Percentiles rank a stretch among this genome's conserved stretches.
phyloP scores from a whole-genome alignment of 2,888 invertebrate genomes.

The Latrodectus elegans region DNA sequence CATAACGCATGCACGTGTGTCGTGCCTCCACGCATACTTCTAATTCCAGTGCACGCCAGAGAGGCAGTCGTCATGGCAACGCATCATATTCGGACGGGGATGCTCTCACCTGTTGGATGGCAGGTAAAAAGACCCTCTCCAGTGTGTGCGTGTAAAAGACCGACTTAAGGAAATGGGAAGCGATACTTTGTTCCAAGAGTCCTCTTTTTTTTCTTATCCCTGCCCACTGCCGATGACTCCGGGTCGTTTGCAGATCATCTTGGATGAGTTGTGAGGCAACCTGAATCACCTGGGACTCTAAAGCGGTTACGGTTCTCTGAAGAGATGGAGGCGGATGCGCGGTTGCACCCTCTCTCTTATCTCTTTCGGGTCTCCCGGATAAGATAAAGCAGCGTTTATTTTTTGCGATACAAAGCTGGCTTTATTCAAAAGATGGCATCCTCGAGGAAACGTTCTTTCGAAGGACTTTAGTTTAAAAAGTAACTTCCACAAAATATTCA shows the following conservation, averaged over 20 bases:
- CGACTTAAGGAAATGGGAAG: conserved; percentile 22
- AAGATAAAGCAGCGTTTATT: conserved; percentile 43
- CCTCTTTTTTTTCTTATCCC: not conserved
- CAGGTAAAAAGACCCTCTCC: conserved; percentile 5
- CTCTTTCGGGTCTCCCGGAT: conserved; percentile 3
- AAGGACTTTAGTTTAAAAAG: no score
- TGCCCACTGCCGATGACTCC: not conserved
- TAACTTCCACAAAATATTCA: no score
- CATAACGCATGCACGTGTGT: conserved; percentile 58
- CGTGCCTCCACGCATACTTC: conserved; percentile 51
- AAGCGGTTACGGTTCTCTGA: not conserved
- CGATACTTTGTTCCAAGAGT: not conserved
- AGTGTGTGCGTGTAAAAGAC: not conserved
- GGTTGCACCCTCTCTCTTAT: not conserved
- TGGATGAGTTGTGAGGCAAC: not conserved
- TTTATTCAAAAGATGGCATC: no score
- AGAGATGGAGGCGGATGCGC: not conserved
- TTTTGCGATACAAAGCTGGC: not conserved
- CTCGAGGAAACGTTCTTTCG: no score
- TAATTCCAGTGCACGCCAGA: conserved; percentile 55
- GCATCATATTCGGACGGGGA: conserved; percentile 27
- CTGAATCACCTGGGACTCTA: conserved; percentile 14
- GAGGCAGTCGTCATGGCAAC: conserved; percentile 50
- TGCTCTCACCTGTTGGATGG: conserved; percentile 57
- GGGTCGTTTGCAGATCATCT: conserved; percentile 16